These are phyloP conservation scores for Hydrozoanthus gracilis DNA, from an alignment of 92 coral and sea anemone genomes.

Conservation along the genomic window DNA sequence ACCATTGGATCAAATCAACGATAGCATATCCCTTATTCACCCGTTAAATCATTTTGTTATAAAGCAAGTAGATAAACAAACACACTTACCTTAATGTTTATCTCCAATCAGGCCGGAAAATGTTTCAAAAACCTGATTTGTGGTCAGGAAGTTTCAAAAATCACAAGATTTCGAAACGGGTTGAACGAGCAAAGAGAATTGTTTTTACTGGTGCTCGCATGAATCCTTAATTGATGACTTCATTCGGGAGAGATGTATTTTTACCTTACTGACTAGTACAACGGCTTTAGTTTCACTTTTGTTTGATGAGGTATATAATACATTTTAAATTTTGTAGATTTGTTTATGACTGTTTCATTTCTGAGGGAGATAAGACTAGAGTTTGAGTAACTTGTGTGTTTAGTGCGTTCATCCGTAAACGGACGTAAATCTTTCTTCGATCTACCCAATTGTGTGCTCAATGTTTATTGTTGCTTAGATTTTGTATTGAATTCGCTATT, in stretches of 20 bases:
- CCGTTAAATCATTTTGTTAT: not conserved
- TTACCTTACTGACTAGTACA: not conserved
- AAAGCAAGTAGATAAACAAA: not conserved
- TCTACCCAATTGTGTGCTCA: not conserved
- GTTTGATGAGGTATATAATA: not conserved
- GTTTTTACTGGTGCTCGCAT: slow-evolving; percentile 43
- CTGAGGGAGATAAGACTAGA: not conserved
- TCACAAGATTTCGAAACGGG: slow-evolving; percentile 23
- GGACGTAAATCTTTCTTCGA: not conserved
- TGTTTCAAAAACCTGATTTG: not conserved
- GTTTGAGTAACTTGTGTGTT: not conserved
- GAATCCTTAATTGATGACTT: slow-evolving; percentile 41
- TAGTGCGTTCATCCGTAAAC: slow-evolving; percentile 29
- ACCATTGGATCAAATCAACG: not conserved
- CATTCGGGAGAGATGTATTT: slow-evolving; percentile 24
- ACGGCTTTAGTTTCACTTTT: not conserved
- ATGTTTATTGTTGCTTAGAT: not conserved
- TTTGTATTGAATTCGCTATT: too few species aligned
- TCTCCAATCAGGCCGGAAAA: not conserved
- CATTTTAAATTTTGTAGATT: not conserved
- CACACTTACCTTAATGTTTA: not conserved
- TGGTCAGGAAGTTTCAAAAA: not conserved
- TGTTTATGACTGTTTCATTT: not conserved
- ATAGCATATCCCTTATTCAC: not conserved
- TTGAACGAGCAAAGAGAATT: slow-evolving; percentile 20